phyloP scores from a whole-genome alignment of 2,797 vertebrate species.

The Cossypha niveicapilla region DNA sequence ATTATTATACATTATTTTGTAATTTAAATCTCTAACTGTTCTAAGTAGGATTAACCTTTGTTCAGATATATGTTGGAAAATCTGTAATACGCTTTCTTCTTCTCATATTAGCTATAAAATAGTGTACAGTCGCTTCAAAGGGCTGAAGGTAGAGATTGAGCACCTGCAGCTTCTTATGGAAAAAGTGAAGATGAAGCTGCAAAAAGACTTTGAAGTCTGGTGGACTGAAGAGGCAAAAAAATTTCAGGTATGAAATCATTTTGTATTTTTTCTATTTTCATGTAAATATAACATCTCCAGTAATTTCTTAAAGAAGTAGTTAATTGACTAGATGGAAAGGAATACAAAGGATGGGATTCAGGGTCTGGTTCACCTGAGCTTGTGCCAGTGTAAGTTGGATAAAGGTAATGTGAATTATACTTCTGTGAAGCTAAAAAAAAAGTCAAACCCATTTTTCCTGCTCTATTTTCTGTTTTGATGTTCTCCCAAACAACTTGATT shows the following conservation, averaged over 20 bases:
- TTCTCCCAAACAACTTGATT: background rate
- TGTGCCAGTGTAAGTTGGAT: background rate
- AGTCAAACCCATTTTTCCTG: background rate
- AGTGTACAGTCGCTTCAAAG: conserved; percentile 80
- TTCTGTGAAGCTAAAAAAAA: background rate
- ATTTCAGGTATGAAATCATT: conserved; percentile 76
- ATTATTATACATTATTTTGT: background rate
- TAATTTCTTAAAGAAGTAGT: background rate
- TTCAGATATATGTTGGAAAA: background rate
- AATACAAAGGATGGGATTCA: background rate
- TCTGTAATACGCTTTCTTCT: background rate
- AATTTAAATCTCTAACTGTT: background rate
- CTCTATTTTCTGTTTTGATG: background rate
- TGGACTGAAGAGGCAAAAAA: conserved; percentile 80
- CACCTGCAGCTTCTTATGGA: conserved; percentile 89
- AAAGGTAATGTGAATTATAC: background rate
- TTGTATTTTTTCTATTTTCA: background rate
- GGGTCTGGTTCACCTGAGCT: background rate
- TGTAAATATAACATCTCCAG: background rate
- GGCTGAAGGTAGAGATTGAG: conserved; percentile 88
- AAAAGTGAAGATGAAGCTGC: conserved; percentile 85
- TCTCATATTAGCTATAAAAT: conserved; percentile 81
- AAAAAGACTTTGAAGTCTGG: conserved; percentile 89
- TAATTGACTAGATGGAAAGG: background rate
- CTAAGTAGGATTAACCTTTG: background rate